Conservation (phyloP, 64 coral and sea anemone species). For the Pocillopora verrucosa region DNA sequence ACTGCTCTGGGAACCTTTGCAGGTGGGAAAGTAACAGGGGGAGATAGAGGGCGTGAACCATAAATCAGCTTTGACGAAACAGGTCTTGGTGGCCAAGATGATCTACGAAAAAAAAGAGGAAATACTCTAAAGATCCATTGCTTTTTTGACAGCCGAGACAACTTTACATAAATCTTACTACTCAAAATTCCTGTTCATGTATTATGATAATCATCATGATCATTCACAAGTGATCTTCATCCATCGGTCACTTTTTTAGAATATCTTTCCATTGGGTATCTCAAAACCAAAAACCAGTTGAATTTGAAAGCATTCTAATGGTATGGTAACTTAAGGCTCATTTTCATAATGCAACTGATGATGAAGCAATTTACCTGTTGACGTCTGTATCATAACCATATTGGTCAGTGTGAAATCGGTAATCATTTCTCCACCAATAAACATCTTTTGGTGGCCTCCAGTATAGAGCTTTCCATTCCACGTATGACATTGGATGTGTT, state of each 20-base stretch:
- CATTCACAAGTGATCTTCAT: too few relatives aligned
- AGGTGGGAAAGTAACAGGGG: constrained; percentile 18
- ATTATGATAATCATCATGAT: too few relatives aligned
- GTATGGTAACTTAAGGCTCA: not conserved
- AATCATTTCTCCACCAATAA: not conserved
- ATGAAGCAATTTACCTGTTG: not conserved
- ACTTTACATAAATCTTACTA: too few relatives aligned
- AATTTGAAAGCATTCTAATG: too few relatives aligned
- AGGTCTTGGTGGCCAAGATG: constrained; percentile 50
- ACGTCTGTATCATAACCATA: constrained; percentile 14
- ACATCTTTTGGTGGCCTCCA: constrained; percentile 17
- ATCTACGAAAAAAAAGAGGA: constrained; percentile 17
- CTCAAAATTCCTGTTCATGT: too few relatives aligned
- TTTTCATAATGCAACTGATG: not conserved
- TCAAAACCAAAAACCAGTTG: too few relatives aligned
- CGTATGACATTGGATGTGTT: constrained; percentile 47
- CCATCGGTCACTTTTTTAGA: too few relatives aligned
- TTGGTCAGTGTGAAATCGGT: not conserved
- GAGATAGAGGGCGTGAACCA: constrained; percentile 40
- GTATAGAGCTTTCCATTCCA: constrained; percentile 56
- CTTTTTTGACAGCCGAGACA: too few relatives aligned
- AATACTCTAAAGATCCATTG: too few relatives aligned
- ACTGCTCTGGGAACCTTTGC: constrained; percentile 42
- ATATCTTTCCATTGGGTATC: too few relatives aligned
- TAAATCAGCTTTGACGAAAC: not conserved